Evolutionary conservation across 2,113 vertebrate genomes (phyloP), one percentile per base, ranked within the genome.

Genomic region (Rhabdomys dilectus): DNA sequence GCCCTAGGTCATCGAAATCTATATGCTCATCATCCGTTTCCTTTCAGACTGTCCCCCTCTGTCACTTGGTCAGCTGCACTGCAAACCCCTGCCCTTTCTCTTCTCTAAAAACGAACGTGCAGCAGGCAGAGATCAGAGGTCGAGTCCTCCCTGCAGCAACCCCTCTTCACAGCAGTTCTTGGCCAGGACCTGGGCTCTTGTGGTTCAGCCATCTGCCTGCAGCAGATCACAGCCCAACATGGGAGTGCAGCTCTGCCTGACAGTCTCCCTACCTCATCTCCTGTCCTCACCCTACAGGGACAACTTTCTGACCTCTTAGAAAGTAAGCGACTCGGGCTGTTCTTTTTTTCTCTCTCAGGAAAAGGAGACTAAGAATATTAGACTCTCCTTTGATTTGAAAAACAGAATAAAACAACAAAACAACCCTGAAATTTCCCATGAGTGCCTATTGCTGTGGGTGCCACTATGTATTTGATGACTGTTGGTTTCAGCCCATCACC

Each of bases 151-250:
- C 5, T 72, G 48, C 0, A 31, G 60, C 0, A 31, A 29, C 42
- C 76, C 51, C 78, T 90, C 70, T 78, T 89, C 89, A 96, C 82
- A 90, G 90, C 29, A n/a, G 42, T 22, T 64, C 89, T 87, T 56
- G 36, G 81, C 29, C 21, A 75, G 88, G 88, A 36, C 42, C 34
- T 89, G 45, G 60, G 80, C 87, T 89, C 73, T 15, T 36, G 19
- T 0, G 72, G 81, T 56, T 75, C 9, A 16, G 39, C 75, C 68
- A 88, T 56, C 60, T 29, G 29, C 19, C 58, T 0, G 0, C 24
- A 34, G 60, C 86, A 56, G 72, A 45, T 89, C 12, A 45, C 51
- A 66, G 31, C 22, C 42, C 24, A 2, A 2, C 13, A 17, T 36
- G 42, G 11, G 7, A n/a, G 51, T 21, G 8, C 36, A 88, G 56